Evolutionary conservation across 1,140 invertebrate genomes (phyloP).

Genomic region (Sycophaga agraensis): DNA sequence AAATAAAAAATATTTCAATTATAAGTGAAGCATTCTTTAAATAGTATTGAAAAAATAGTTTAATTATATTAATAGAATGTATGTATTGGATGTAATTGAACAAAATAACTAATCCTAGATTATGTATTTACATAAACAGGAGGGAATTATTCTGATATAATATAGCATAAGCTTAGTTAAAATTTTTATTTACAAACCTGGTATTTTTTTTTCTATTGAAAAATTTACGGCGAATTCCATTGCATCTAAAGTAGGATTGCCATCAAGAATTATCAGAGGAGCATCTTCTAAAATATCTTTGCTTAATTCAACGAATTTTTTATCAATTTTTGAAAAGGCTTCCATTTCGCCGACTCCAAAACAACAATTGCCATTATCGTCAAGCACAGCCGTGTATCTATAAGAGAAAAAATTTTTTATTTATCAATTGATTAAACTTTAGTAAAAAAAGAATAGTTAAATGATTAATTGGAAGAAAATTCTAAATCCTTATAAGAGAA

Average conservation of each 20-base stretch:
- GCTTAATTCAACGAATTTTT: slow-evolving; percentile 60
- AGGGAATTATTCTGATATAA: no score
- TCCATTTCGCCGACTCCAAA: slow-evolving; percentile 83
- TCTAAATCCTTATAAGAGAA: no score
- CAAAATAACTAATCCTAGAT: no score
- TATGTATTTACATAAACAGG: no score
- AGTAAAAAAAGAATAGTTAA: not conserved
- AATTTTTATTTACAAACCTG: slow-evolving; percentile 63
- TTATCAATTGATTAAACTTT: no score
- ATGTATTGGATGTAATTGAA: no score
- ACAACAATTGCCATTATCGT: slow-evolving; percentile 72
- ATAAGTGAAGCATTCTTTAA: no score
- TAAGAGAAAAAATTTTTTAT: slow-evolving; percentile 3
- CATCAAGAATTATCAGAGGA: slow-evolving; percentile 78
- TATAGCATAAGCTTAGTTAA: no score
- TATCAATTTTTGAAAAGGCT: slow-evolving; percentile 72
- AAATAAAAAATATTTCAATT: no score
- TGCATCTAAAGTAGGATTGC: slow-evolving; percentile 70
- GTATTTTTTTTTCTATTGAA: slow-evolving; percentile 64
- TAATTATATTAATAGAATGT: no score
- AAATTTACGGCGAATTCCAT: slow-evolving; percentile 67
- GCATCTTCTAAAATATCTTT: slow-evolving; percentile 53
- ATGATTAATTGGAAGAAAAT: no score
- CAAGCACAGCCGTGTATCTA: slow-evolving; percentile 74
- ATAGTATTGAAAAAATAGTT: no score